These are phyloP conservation scores for Perizoma flavofasciatum DNA, from an alignment of 2,888 invertebrate species.

Conservation along the genomic window DNA sequence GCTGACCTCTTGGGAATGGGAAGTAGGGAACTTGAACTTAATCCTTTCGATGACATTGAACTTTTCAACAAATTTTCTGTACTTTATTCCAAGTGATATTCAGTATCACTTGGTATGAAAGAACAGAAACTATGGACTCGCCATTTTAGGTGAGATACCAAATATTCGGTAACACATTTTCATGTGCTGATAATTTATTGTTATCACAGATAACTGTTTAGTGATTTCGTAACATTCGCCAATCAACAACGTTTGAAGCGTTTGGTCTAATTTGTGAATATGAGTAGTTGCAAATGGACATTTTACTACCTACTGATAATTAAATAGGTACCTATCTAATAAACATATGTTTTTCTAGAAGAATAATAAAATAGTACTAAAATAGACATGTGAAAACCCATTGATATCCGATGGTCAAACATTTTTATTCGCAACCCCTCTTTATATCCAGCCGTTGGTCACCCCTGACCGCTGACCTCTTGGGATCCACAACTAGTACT, in stretches of 20 bases:
- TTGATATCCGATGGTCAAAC: constrained; percentile 50
- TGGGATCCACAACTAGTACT: constrained; percentile 65
- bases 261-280: constrained; percentile 30
- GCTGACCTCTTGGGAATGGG: constrained; percentile 74
- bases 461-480: constrained; percentile 77
- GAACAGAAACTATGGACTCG: neutral
- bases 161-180: constrained; percentile 8
- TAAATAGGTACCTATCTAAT: neutral
- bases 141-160: neutral
- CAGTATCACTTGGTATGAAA: no score
- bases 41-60: constrained; percentile 40
- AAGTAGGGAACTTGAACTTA: constrained; percentile 76
- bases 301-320: neutral
- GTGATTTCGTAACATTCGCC: constrained; percentile 34
- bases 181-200: constrained; percentile 23
- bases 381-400: no score
- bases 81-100: no score
- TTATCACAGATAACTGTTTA: constrained; percentile 32
- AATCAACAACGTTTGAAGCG: constrained; percentile 23
- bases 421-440: constrained; percentile 72
- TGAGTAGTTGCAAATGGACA: constrained; percentile 16
- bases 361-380: neutral
- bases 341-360: neutral
- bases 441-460: constrained; percentile 66
- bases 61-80: constrained; percentile 17